Evolutionary conservation across 2,888 invertebrate genomes (phyloP).

Genomic region (Patella depressa): DNA sequence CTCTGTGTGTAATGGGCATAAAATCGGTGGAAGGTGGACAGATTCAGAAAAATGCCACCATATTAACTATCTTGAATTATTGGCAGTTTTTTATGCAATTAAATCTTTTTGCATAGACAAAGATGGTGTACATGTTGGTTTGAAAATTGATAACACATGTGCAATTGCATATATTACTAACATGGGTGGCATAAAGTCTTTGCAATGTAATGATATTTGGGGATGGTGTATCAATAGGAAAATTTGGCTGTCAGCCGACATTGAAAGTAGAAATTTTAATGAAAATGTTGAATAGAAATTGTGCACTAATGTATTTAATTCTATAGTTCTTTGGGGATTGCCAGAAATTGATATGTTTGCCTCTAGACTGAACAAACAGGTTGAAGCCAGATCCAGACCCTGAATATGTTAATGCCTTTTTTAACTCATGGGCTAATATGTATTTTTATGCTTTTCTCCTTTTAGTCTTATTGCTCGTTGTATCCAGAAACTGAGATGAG

Average conservation of each 20-base stretch:
- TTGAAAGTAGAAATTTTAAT: background rate
- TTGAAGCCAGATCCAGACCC: background rate
- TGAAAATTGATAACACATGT: too few species aligned
- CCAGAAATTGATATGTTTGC: conserved; percentile 6
- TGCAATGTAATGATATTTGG: conserved; percentile 19
- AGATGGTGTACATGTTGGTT: too few species aligned
- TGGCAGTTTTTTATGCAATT: background rate
- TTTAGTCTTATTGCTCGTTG: conserved; percentile 7
- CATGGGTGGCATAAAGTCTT: conserved; percentile 20
- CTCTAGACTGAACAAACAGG: conserved; percentile 13
- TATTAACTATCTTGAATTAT: background rate
- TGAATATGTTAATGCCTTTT: background rate
- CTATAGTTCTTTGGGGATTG: background rate
- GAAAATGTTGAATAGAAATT: background rate
- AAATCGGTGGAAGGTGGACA: background rate
- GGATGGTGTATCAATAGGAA: conserved; percentile 18
- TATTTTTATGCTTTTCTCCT: background rate
- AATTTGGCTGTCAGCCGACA: conserved; percentile 16
- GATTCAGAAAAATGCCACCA: background rate
- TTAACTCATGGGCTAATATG: background rate
- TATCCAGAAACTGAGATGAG: conserved; percentile 21
- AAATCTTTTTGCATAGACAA: too few species aligned
- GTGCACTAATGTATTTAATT: background rate
- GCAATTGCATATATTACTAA: conserved; percentile 11
- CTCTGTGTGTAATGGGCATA: background rate